Evolutionary conservation across 2,888 invertebrate genomes (phyloP), one percentile per base, ranked within the genome.

Genomic region (Phaedon cochleariae): DNA sequence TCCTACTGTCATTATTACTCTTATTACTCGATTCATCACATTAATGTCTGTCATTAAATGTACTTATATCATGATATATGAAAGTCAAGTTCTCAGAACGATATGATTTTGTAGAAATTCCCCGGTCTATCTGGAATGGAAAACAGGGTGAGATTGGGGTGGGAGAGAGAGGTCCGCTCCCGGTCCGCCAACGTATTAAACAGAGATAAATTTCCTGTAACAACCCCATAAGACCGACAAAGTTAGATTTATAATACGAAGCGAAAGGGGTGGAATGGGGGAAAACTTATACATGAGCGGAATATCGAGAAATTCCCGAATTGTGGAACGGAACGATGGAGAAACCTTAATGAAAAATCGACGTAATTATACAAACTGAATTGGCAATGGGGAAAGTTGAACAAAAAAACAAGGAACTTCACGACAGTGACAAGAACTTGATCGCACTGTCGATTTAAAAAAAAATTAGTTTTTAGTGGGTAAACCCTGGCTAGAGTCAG

Each of bases 171-270:
- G 61, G 57, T 64, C 70, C 58, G 53, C 64, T 60, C 48, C 46
- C 60, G 59, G 60, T 62, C 66, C 62, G 54, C 54, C 68, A 61
- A 70, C 63, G 57, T 59, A 65, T 70, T 68, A 73, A 71, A 75
- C 69, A 71, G 68, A 67, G 76, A 77, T 59, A 65, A 69, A 65
- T 62, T 62, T 65, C 63, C 73, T 59, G 73, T 72, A 71, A 76
- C 72, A 73, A 73, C 70, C 73, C 73, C 62, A 72, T 69, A 72
- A 73, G 74, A 72, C 72, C 72, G 73, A 75, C 74, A 73, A 75
- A 76, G 77, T 74, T 74, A 72, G 77, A 75, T 77, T 76, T 74
- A 77, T 76, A 74, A 73, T 69, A 70, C 67, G 71, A 68, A 74
- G 67, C 66, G 68, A 70, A 72, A 74, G 73, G 73, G 68, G 74